Evolutionary conservation across 2,113 vertebrate genomes (phyloP).

Genomic region (Carassius auratus): DNA sequence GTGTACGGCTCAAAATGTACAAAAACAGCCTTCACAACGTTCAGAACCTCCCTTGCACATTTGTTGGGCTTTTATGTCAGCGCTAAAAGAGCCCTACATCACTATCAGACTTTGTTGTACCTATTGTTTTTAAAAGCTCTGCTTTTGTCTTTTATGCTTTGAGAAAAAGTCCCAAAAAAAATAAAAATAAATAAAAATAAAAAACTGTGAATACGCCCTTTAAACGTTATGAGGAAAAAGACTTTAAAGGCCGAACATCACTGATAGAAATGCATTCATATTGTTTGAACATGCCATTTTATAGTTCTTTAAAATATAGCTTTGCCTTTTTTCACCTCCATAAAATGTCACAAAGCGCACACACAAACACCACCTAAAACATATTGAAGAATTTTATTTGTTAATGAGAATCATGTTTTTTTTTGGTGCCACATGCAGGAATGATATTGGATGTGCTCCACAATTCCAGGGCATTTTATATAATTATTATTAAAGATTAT

Average conservation of each 20-base stretch:
- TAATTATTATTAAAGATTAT: conserved; percentile 1
- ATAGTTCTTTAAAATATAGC: background rate
- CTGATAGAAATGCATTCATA: conserved; percentile 36
- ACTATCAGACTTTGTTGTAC: conserved; percentile 17
- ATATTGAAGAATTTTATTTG: conserved; percentile 22
- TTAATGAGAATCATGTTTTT: conserved; percentile 19
- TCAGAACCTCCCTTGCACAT: conserved; percentile 24
- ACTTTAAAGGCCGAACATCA: background rate
- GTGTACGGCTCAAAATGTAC: background rate
- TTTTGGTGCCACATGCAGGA: background rate
- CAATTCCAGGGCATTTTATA: conserved; percentile 35
- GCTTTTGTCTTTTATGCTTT: background rate
- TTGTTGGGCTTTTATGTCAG: conserved; percentile 23
- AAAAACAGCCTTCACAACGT: background rate
- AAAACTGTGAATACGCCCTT: conserved; percentile 54
- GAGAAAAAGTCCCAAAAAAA: background rate
- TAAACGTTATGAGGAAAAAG: conserved; percentile 25
- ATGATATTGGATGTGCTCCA: conserved; percentile 35
- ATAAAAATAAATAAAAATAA: background rate
- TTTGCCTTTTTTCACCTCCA: conserved; percentile 11
- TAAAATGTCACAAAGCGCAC: background rate
- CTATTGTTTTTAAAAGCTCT: conserved; percentile 21
- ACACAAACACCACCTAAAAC: background rate
- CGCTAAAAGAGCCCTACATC: background rate
- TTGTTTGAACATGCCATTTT: background rate